Evolutionary conservation across 2,113 vertebrate species (phyloP).

Genomic region (Callipepla californica): DNA sequence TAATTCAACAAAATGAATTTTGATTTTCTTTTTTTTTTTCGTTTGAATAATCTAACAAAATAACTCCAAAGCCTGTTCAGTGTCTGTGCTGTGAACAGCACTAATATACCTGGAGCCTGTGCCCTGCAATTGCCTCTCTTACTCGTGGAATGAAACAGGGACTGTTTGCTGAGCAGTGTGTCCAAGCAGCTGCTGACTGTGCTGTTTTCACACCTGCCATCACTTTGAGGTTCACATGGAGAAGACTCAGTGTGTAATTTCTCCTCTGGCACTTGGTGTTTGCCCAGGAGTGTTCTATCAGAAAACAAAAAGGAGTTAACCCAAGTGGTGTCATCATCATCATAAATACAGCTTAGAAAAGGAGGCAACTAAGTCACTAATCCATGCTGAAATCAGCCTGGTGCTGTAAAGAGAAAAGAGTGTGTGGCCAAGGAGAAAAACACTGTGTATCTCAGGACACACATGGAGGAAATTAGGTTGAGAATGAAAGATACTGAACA

Average conservation of each 20-base stretch:
- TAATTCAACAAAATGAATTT: not conserved
- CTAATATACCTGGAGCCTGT: not conserved
- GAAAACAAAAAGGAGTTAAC: slow-evolving; percentile 52
- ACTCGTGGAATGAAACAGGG: not conserved
- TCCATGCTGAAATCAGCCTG: slow-evolving; percentile 21
- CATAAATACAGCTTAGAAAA: not conserved
- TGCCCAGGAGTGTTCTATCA: not conserved
- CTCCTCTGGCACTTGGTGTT: not conserved
- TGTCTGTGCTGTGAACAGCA: not conserved
- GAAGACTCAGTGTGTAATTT: not conserved
- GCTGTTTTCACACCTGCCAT: not conserved
- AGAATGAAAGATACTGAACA: not conserved
- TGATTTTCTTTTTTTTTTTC: not conserved
- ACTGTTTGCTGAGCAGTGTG: not conserved
- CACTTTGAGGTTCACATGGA: not conserved
- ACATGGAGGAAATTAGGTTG: not conserved
- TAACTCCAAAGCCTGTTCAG: not conserved
- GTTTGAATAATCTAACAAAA: not conserved
- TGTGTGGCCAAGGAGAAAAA: not conserved
- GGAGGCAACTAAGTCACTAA: not conserved
- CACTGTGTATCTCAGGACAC: not conserved
- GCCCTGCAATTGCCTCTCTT: not conserved
- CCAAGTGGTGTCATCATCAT: not conserved
- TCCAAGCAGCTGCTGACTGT: not conserved
- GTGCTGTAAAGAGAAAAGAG: not conserved